Evolutionary conservation across 2,797 vertebrate species (phyloP).

Genomic region (Bradypodion ventrale): DNA sequence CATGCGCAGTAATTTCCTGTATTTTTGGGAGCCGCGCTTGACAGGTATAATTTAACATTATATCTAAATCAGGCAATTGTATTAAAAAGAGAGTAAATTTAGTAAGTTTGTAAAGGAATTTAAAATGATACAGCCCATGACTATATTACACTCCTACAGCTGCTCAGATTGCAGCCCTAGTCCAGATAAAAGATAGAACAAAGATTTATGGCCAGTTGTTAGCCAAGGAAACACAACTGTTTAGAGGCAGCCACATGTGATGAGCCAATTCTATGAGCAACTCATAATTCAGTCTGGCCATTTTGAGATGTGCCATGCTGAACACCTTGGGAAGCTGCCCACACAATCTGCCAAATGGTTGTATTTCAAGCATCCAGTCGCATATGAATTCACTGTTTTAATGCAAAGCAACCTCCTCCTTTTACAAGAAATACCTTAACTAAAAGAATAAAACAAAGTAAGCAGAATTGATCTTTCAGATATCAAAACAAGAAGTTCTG

Average conservation of each 20-base stretch:
- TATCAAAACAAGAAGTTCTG: background rate
- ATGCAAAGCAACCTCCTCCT: background rate
- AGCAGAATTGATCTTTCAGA: background rate
- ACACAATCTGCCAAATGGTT: background rate
- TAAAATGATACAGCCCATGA: background rate
- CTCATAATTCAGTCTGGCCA: background rate
- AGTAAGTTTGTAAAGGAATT: background rate
- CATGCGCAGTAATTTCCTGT: too few species aligned
- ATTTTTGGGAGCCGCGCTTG: too few species aligned
- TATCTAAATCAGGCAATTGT: background rate
- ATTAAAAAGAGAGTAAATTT: background rate
- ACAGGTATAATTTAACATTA: background rate
- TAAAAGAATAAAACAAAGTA: background rate
- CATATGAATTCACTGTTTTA: background rate
- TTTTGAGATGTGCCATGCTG: background rate
- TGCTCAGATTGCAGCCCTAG: background rate
- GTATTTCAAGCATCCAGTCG: background rate
- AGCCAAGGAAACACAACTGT: background rate
- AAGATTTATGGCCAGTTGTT: background rate
- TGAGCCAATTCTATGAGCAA: background rate
- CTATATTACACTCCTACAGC: background rate
- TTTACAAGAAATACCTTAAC: background rate
- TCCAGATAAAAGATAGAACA: background rate
- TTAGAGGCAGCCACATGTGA: background rate
- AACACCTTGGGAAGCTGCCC: background rate